Conservation (phyloP, 2,113 vertebrate genomes). For the Caranx ignobilis region DNA sequence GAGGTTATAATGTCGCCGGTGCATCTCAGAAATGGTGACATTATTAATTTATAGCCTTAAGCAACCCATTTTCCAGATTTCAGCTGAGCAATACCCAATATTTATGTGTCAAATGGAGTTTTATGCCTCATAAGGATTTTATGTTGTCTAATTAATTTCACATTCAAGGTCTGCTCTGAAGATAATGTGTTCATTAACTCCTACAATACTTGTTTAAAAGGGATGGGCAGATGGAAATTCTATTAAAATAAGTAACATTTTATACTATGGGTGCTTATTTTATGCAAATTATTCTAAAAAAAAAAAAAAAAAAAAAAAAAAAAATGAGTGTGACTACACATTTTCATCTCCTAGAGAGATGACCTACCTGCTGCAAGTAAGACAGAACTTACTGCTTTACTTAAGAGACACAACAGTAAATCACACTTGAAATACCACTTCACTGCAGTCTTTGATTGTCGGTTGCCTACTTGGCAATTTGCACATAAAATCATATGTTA, state of each 20-base stretch:
- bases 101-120: conserved; percentile 60
- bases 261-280: conserved; percentile 67
- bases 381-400: conserved; percentile 18
- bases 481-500: neutral
- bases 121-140: conserved; percentile 66
- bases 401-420: neutral
- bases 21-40: conserved; percentile 37
- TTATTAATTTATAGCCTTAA: conserved; percentile 73
- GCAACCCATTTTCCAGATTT: conserved; percentile 55
- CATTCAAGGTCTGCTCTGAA: conserved; percentile 75
- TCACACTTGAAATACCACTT: conserved; percentile 3
- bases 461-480: neutral
- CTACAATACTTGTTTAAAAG: conserved; percentile 72
- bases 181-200: conserved; percentile 79
- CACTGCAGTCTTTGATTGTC: neutral
- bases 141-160: conserved; percentile 70
- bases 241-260: conserved; percentile 83
- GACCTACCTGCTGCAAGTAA: conserved; percentile 17
- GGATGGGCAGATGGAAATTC: conserved; percentile 74
- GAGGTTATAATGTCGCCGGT: conserved; percentile 41
- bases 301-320: too few species aligned
- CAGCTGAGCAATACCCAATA: conserved; percentile 64
- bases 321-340: conserved; percentile 24
- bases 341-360: neutral
- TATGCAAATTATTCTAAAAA: conserved; percentile 28